Percentiles rank a stretch among this genome's conserved stretches.
Conservation (phyloP, 2,888 invertebrate genomes). For the Nineta flava region DNA sequence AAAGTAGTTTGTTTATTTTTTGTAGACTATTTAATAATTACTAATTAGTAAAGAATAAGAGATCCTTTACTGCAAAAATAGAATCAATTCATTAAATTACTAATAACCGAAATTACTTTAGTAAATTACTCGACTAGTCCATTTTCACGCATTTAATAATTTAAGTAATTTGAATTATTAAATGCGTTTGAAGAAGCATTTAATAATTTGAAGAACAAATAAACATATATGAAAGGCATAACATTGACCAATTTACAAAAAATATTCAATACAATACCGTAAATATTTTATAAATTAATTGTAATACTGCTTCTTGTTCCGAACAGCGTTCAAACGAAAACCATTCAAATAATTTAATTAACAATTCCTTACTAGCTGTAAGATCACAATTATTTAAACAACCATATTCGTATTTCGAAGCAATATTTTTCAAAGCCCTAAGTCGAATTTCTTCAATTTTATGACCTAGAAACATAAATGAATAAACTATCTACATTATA, state of each 20-base stretch:
- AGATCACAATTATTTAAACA: conserved; percentile 43
- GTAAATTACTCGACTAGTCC: too few relatives aligned
- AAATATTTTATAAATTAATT: conserved; percentile 35
- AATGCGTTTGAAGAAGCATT: too few relatives aligned
- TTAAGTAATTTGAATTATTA: too few relatives aligned
- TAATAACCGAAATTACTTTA: too few relatives aligned
- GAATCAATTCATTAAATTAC: too few relatives aligned
- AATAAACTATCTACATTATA: neutral
- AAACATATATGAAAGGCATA: neutral
- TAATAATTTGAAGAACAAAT: conserved; percentile 1
- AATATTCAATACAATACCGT: conserved; percentile 28
- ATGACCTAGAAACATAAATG: conserved; percentile 22
- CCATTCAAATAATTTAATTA: conserved; percentile 44
- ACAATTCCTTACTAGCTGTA: conserved; percentile 37
- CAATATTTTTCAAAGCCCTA: conserved; percentile 24
- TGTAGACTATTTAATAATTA: too few relatives aligned
- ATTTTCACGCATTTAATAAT: too few relatives aligned
- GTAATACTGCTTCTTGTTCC: conserved; percentile 38
- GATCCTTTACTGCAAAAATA: too few relatives aligned
- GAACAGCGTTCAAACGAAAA: conserved; percentile 36
- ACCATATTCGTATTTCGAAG: conserved; percentile 46
- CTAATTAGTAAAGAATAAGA: too few relatives aligned
- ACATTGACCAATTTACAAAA: too few relatives aligned
- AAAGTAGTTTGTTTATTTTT: too few relatives aligned
- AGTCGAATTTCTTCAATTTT: conserved; percentile 27